Evolutionary conservation across 2,797 vertebrate genomes (phyloP).

Genomic region (Lepus oiostolus): DNA sequence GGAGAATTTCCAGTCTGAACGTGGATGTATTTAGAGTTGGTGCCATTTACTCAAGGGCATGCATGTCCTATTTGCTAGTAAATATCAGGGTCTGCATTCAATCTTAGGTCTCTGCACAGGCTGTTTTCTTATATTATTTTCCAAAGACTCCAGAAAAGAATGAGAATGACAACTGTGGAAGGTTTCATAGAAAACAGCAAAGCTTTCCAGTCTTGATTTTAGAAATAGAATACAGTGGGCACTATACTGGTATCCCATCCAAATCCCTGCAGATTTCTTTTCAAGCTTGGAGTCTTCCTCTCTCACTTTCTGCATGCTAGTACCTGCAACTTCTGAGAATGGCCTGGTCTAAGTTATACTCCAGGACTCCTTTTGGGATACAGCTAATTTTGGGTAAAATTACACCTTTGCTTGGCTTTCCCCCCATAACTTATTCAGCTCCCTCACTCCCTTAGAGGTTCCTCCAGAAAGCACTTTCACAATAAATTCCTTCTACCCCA

Average conservation of each 20-base stretch:
- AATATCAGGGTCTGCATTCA: neutral
- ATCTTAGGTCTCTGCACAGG: neutral
- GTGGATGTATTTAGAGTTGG: neutral
- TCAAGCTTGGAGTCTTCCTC: neutral
- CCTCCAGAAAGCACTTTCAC: neutral
- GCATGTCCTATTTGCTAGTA: neutral
- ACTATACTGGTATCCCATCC: neutral
- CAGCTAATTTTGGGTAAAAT: neutral
- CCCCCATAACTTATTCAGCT: neutral
- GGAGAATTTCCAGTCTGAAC: neutral
- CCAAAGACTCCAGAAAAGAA: neutral
- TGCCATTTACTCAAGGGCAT: neutral
- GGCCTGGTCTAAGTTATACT: neutral
- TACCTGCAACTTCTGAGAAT: neutral
- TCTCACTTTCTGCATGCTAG: neutral
- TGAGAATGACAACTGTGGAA: neutral
- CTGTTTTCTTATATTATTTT: neutral
- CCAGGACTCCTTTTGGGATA: neutral
- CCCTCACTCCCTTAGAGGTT: neutral
- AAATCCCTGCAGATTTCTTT: neutral
- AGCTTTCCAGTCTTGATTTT: neutral
- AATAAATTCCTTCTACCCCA: neutral
- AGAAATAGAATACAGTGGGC: neutral
- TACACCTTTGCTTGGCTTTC: neutral
- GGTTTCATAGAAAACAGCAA: neutral